Evolutionary conservation across 2,888 invertebrate species (phyloP).

Genomic region (Ephialtes manifestator): DNA sequence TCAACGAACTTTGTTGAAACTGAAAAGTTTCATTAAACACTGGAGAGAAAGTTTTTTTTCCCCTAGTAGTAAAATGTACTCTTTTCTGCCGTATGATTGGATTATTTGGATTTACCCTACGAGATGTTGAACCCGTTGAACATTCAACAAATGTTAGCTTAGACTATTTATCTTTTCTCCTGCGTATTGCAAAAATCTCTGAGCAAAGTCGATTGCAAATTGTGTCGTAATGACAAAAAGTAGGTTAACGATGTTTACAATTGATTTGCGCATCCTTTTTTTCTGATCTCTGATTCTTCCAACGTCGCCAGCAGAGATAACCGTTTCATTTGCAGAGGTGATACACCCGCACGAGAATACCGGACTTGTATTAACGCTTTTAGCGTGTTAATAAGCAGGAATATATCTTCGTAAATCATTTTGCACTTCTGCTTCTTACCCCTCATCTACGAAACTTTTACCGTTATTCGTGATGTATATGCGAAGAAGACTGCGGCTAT

Average conservation of each 20-base stretch:
- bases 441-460: background rate
- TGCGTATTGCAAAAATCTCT: conserved; percentile 4
- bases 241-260: conserved; percentile 68
- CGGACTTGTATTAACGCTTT: conserved; percentile 55
- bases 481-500: background rate
- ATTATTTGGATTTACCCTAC: background rate
- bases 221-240: conserved; percentile 40
- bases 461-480: conserved; percentile 32
- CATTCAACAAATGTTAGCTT: background rate
- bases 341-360: conserved; percentile 41
- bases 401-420: conserved; percentile 58
- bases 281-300: conserved; percentile 25
- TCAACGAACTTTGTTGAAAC: too few species aligned
- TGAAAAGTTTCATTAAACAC: too few species aligned
- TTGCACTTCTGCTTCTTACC: conserved; percentile 12
- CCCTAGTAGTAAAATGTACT: background rate
- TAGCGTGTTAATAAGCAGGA: conserved; percentile 50
- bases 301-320: conserved; percentile 38
- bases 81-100: background rate
- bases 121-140: background rate
- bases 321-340: conserved; percentile 62
- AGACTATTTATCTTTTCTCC: background rate
- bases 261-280: conserved; percentile 54
- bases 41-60: background rate
- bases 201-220: background rate